phyloP scores from a whole-genome alignment of 2,888 invertebrate species.

The Amorpha juglandis region DNA sequence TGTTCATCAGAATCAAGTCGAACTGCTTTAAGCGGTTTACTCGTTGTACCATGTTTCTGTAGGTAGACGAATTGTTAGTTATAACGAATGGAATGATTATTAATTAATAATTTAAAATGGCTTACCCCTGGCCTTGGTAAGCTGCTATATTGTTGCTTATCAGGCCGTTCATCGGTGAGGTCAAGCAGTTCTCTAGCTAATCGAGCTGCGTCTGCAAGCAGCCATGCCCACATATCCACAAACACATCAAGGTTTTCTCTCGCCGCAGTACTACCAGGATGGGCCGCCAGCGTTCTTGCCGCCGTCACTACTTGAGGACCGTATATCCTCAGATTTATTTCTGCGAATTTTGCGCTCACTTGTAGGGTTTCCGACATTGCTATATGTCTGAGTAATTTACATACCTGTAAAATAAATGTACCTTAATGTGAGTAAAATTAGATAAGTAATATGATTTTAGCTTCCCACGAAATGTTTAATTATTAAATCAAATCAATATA shows the following conservation, averaged over 20 bases:
- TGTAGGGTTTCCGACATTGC: constrained; percentile 97
- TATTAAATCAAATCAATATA: too few species aligned
- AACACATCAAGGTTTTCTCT: constrained; percentile 98
- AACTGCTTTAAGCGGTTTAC: constrained; percentile 95
- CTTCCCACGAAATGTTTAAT: too few species aligned
- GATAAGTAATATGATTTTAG: not conserved
- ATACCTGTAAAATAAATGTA: constrained; percentile 86
- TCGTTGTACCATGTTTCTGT: constrained; percentile 98
- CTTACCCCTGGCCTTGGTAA: constrained; percentile 96
- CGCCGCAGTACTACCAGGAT: constrained; percentile 97
- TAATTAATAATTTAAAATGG: constrained; percentile 33
- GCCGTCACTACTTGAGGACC: constrained; percentile 98
- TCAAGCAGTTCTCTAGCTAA: constrained; percentile 95
- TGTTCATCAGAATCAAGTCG: constrained; percentile 97
- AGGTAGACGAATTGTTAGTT: not conserved
- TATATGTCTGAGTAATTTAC: constrained; percentile 97
- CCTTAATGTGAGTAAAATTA: not conserved
- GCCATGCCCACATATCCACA: constrained; percentile 97
- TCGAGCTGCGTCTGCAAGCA: constrained; percentile 95
- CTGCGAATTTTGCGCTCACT: constrained; percentile 97
- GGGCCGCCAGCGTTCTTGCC: constrained; percentile 94
- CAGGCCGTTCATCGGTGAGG: constrained; percentile 85
- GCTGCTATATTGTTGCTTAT: constrained; percentile 91
- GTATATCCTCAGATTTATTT: constrained; percentile 96
- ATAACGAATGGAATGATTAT: not conserved